Percentiles rank a stretch among this genome's conserved stretches.
These are phyloP conservation scores for Aptenodytes forsteri DNA, from an alignment of 2,113 vertebrate genomes.

Conservation along the genomic window DNA sequence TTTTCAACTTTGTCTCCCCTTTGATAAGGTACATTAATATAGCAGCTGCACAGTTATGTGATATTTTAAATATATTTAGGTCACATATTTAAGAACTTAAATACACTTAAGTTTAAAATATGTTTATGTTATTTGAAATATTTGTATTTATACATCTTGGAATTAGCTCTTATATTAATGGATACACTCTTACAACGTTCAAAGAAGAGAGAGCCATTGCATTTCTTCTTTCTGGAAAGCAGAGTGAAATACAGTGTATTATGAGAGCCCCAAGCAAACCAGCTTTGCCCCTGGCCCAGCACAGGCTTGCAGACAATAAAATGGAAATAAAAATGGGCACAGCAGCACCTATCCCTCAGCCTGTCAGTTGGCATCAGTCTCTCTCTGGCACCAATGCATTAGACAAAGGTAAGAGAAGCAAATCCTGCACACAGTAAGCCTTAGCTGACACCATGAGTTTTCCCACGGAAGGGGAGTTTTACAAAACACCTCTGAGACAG, in stretches of 20 bases:
- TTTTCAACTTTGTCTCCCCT: background rate
- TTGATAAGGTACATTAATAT: background rate
- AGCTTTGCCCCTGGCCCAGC: background rate
- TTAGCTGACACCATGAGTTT: background rate
- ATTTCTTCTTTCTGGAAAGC: background rate
- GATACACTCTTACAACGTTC: background rate
- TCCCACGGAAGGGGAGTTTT: background rate
- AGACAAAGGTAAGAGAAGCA: background rate
- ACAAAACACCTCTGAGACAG: background rate
- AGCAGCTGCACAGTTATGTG: background rate
- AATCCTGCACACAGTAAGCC: background rate
- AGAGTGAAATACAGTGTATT: background rate
- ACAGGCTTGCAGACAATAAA: background rate
- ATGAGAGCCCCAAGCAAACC: background rate
- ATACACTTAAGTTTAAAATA: background rate
- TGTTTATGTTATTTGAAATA: background rate
- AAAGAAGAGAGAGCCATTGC: background rate
- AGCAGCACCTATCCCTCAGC: background rate
- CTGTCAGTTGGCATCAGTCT: background rate
- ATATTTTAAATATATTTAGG: background rate
- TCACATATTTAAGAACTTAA: background rate
- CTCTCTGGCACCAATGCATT: background rate
- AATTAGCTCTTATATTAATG: background rate
- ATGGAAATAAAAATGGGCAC: background rate
- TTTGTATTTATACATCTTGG: background rate